Conservation (phyloP, 2,888 invertebrate genomes). For the Erpobdella octoculata region DNA sequence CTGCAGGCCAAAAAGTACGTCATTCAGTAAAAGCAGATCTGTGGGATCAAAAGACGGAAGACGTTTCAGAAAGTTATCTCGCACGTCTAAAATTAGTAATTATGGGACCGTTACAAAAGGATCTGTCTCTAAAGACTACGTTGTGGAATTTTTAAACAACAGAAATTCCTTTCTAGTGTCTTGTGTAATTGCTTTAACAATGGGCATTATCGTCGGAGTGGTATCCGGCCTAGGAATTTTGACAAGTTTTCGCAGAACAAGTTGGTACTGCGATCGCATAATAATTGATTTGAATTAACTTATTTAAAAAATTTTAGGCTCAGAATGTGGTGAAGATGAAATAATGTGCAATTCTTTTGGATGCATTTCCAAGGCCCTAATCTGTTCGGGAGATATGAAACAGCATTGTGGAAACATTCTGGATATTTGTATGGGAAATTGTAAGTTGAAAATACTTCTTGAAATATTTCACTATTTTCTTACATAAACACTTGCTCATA, state of each 20-base stretch:
- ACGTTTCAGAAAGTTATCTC: no score
- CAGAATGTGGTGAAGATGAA: background rate
- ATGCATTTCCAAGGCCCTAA: background rate
- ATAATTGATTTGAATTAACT: no score
- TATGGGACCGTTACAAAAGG: no score
- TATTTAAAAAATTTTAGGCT: no score
- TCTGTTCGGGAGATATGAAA: background rate
- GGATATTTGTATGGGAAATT: slow-evolving; percentile 6
- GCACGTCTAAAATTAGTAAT: no score
- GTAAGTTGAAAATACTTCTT: no score
- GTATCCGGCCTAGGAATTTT: slow-evolving; percentile 14
- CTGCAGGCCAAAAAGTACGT: no score
- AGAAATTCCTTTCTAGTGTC: background rate
- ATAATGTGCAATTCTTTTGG: background rate
- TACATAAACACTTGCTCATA: no score
- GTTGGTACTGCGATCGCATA: background rate
- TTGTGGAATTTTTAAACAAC: background rate
- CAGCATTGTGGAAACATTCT: no score
- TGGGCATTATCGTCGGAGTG: background rate
- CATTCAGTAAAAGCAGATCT: no score
- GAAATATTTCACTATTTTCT: no score
- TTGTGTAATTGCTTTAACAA: background rate
- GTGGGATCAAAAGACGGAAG: no score
- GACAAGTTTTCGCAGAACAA: background rate
- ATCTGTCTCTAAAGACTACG: background rate